Evolutionary conservation across 53 echinoderm and acorn worm genomes (phyloP).

Genomic region (Echinometra lucunter): DNA sequence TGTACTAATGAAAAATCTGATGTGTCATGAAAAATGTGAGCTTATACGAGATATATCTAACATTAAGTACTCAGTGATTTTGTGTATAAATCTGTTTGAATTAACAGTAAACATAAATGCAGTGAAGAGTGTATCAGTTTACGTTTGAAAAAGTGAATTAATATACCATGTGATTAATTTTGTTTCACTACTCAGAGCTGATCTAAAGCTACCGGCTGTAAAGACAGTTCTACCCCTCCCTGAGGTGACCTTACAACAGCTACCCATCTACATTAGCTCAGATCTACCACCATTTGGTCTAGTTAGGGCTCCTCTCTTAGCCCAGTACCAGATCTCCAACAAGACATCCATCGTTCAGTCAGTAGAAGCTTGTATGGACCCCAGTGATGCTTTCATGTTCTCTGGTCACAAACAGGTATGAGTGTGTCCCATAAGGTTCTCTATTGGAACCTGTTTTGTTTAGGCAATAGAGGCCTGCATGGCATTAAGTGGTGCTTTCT

Average conservation of each 20-base stretch:
- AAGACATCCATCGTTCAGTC: slow-evolving; percentile 87
- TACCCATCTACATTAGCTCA: slow-evolving; percentile 87
- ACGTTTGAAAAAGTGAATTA: neutral
- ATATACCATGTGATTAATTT: neutral
- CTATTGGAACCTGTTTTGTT: neutral
- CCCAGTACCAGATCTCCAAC: slow-evolving; percentile 83
- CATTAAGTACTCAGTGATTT: too few relatives aligned
- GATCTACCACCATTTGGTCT: slow-evolving; percentile 90
- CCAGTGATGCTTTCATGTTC: slow-evolving; percentile 97
- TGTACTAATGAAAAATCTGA: too few relatives aligned
- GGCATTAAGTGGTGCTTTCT: slow-evolving; percentile 89
- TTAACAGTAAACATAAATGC: too few relatives aligned
- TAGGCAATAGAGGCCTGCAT: slow-evolving; percentile 66
- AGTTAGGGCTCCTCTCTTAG: slow-evolving; percentile 84
- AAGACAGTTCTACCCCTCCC: slow-evolving; percentile 92
- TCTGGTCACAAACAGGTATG: slow-evolving; percentile 98
- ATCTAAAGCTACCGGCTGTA: slow-evolving; percentile 78
- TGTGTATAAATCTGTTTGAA: too few relatives aligned
- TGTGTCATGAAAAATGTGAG: too few relatives aligned
- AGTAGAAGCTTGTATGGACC: slow-evolving; percentile 88
- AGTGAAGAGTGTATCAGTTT: too few relatives aligned
- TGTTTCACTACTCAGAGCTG: slow-evolving; percentile 24
- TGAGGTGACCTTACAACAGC: slow-evolving; percentile 84
- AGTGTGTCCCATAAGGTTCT: neutral
- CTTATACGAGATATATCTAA: too few relatives aligned